Evolutionary conservation across 2,888 invertebrate genomes (phyloP), one percentile per base, ranked within the genome.

Genomic region (Sepioteuthis lessoniana): DNA sequence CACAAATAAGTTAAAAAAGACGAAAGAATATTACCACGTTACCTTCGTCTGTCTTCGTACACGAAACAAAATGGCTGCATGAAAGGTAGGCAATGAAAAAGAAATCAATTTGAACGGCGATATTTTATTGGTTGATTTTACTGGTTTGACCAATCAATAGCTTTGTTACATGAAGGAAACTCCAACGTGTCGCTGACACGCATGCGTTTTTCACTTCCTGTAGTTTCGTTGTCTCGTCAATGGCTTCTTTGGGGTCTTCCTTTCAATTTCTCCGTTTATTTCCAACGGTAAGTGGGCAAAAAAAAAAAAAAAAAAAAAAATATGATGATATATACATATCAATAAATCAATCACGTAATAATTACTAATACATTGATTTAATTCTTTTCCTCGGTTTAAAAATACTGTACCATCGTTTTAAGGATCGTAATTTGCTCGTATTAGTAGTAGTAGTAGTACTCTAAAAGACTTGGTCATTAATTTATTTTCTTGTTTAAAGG

Each of bases 61-160:
- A 50, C 93, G 55, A 93, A 93, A 93, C 93, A 93, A 93, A 93
- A 93, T 93, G 93, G 93, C 93, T 93, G 60, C 50, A 37, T 35
- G n/a, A 93, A 60, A 35, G 47, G 50, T 93, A 42, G 92, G 28
- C 38, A 28, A n/a, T 19, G 35, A 13, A 31, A 60, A 5, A 31
- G 21, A 93, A 50, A 2, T 19, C 21, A 25, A 93, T 60, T 93
- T 92, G 31, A 93, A 28, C 19, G 55, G 38, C 16, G 25, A n/a
- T n/a, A 55, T 60, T 93, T 93, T 25, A 55, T 93, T 93, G 93
- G 93, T 60, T 28, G 5, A 93, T 25, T n/a, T 93, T 93, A 50
- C n/a, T 13, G 35, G 21, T 1, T 93, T 25, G 55, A 35, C 93
- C 93, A 93, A 93, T 93, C n/a, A 37, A 19, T 25, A 93, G 35